phyloP scores from a whole-genome alignment of 2,888 invertebrate species.

The Erynnis tages region DNA sequence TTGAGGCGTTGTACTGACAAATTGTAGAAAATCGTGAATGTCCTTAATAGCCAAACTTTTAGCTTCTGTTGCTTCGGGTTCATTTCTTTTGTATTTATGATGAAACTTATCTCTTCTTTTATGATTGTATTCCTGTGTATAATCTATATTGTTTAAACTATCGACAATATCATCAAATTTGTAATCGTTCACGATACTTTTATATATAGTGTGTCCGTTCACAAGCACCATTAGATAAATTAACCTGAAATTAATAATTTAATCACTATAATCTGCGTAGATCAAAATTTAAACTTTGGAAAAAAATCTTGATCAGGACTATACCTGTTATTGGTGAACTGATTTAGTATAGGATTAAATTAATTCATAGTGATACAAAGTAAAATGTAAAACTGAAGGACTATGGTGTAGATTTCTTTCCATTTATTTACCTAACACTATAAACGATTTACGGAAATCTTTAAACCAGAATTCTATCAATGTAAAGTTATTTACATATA shows the following conservation, averaged over 20 bases:
- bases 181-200: slow-evolving; percentile 46
- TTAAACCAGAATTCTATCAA: no score
- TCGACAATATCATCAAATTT: slow-evolving; percentile 41
- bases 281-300: no score
- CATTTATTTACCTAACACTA: no score
- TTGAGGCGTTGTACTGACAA: slow-evolving; percentile 10
- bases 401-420: no score
- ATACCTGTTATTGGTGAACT: no score
- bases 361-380: no score
- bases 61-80: not conserved
- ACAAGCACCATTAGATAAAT: slow-evolving; percentile 64
- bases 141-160: slow-evolving; percentile 34
- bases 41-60: not conserved
- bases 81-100: slow-evolving; percentile 20
- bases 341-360: no score
- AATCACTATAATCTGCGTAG: no score
- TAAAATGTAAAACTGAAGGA: no score
- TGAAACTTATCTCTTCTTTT: slow-evolving; percentile 5
- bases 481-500: no score
- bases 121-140: slow-evolving; percentile 34
- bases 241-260: slow-evolving; percentile 55
- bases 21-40: slow-evolving; percentile 8
- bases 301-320: no score
- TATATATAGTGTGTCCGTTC: slow-evolving; percentile 60
- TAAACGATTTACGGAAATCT: no score